Conservation (phyloP, 2,113 vertebrate genomes). For the Apodemus speciosus region DNA sequence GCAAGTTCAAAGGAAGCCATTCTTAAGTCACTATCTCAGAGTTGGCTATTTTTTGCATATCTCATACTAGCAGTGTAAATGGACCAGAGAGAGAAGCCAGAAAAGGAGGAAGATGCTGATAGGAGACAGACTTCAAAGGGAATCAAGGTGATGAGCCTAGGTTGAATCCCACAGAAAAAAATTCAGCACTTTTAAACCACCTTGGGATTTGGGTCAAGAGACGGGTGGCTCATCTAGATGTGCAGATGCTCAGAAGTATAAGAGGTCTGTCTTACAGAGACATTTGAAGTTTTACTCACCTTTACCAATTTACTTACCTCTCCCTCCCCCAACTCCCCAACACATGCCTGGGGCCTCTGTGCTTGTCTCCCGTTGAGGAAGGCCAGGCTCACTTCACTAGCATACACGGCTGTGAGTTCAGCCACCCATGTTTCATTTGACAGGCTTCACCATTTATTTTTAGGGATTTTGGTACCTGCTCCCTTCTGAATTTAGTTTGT, state of each 20-base stretch:
- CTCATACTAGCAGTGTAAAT: constrained; percentile 1
- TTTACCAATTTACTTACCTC: background rate
- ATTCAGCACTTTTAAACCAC: background rate
- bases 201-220: background rate
- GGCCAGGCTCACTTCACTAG: background rate
- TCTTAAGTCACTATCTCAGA: background rate
- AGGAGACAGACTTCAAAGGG: background rate
- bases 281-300: background rate
- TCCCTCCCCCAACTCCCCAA: background rate
- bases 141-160: background rate
- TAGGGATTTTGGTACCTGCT: constrained; percentile 1
- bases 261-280: background rate
- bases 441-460: background rate
- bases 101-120: background rate
- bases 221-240: background rate
- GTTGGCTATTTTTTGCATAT: background rate
- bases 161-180: background rate
- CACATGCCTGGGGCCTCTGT: background rate
- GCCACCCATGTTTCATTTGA: background rate
- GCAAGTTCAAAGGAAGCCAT: constrained; percentile 18
- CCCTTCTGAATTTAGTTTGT: constrained; percentile 22
- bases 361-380: background rate
- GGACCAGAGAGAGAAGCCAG: background rate
- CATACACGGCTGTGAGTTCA: background rate
- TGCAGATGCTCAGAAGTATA: background rate